Evolutionary conservation across 2,888 invertebrate genomes (phyloP).

Genomic region (Acleris emargana): DNA sequence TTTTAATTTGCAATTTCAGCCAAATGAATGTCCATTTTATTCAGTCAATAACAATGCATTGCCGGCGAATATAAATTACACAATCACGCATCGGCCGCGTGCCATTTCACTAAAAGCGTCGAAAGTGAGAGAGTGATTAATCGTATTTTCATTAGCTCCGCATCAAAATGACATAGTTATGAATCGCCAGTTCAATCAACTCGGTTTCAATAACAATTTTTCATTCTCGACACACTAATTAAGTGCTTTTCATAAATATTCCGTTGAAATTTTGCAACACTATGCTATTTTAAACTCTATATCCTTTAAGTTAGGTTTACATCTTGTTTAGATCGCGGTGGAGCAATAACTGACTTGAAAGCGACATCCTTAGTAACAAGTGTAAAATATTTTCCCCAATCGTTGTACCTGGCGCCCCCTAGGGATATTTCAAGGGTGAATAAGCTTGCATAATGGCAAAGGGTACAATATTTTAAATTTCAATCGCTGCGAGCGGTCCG

Average conservation of each 20-base stretch:
- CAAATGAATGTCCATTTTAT: conserved; percentile 33
- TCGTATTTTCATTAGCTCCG: conserved; percentile 74
- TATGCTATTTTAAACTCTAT: conserved; percentile 55
- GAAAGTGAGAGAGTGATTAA: conserved; percentile 68
- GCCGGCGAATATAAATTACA: conserved; percentile 53
- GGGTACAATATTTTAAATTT: conserved; percentile 85
- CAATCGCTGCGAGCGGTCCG: conserved; percentile 83
- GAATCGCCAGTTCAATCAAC: conserved; percentile 80
- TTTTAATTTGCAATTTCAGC: conserved; percentile 26
- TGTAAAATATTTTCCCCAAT: conserved; percentile 84
- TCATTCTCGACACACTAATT: conserved; percentile 83
- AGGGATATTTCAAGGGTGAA: conserved; percentile 85
- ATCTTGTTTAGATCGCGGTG: conserved; percentile 49
- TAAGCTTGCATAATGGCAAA: conserved; percentile 84
- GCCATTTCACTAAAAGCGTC: conserved; percentile 62
- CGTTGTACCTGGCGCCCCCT: conserved; percentile 81
- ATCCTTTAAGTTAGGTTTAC: conserved; percentile 45
- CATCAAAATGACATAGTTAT: conserved; percentile 82
- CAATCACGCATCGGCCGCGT: conserved; percentile 56
- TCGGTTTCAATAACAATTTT: conserved; percentile 83
- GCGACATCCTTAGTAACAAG: conserved; percentile 83
- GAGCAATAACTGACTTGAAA: conserved; percentile 68
- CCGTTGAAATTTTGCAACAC: conserved; percentile 46
- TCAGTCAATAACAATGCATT: conserved; percentile 30
- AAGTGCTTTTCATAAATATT: conserved; percentile 81